A percentile compares a stretch with the other conserved stretches of the same genome.
Evolutionary conservation across 1,140 invertebrate species (phyloP).

Genomic region (Luehdorfia chinensis): DNA sequence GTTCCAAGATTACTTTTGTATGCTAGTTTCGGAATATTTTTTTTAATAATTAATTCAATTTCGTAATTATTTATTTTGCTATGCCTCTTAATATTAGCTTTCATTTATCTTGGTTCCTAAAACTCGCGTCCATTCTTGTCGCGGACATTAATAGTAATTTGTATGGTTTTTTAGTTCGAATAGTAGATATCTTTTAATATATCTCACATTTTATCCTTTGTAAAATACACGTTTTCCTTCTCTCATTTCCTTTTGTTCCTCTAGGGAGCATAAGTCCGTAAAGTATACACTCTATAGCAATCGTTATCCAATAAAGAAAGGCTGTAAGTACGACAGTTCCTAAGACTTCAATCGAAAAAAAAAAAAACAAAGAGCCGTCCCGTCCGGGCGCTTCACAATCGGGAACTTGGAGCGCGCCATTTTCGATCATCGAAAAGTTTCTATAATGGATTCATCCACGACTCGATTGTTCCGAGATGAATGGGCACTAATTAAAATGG

Average conservation of each 20-base stretch:
- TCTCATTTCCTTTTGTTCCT: not conserved
- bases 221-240: not conserved
- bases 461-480: conserved; percentile 72
- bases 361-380: conserved; percentile 31
- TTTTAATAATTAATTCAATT: no score
- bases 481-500: conserved; percentile 75
- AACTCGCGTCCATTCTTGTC: no score
- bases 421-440: conserved; percentile 72
- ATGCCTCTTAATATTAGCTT: no score
- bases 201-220: not conserved
- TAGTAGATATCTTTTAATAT: no score
- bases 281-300: conserved; percentile 9
- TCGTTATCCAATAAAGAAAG: conserved; percentile 11
- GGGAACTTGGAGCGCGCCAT: conserved; percentile 64
- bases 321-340: not conserved
- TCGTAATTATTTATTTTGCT: no score
- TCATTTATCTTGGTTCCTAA: no score
- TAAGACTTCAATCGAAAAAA: conserved; percentile 4
- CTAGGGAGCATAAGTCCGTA: not conserved
- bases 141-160: no score
- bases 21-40: no score
- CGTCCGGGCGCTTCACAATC: conserved; percentile 44
- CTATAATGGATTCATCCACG: conserved; percentile 70
- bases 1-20: no score
- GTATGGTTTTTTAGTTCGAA: no score